Conservation (phyloP, 2,888 invertebrate genomes). For the Neria commutata region DNA sequence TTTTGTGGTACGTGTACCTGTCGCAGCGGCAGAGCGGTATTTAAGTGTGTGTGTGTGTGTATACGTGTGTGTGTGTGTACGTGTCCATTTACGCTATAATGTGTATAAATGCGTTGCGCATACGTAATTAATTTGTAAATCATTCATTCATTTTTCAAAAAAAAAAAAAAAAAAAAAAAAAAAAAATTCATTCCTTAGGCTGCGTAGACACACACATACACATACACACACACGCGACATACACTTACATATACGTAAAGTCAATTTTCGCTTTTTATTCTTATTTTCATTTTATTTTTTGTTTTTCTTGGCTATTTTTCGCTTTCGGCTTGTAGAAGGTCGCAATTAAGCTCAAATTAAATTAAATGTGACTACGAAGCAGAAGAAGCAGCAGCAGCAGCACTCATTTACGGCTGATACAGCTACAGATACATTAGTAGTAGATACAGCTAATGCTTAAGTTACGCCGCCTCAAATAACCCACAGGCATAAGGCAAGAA, state of each 20-base stretch:
- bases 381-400: slow-evolving; percentile 27
- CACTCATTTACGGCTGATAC: slow-evolving; percentile 5
- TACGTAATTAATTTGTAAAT: slow-evolving; percentile 41
- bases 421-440: no score
- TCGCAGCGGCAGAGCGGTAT: no score
- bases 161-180: slow-evolving; percentile 22
- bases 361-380: slow-evolving; percentile 39
- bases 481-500: no score
- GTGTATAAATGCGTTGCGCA: slow-evolving; percentile 21
- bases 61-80: slow-evolving; percentile 21
- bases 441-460: no score
- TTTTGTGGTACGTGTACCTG: no score
- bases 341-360: slow-evolving; percentile 41
- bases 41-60: not conserved
- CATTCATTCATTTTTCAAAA: no score
- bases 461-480: no score
- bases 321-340: slow-evolving; percentile 28
- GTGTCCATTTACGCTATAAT: no score
- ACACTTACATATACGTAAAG: no score
- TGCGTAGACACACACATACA: no score
- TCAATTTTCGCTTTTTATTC: not conserved
- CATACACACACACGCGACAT: no score
- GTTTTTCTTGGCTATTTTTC: not conserved
- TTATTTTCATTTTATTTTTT: not conserved
- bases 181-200: slow-evolving; percentile 28